These are phyloP conservation scores for Rhinella marina DNA, from an alignment of 2,797 vertebrate genomes.

Conservation along the genomic window DNA sequence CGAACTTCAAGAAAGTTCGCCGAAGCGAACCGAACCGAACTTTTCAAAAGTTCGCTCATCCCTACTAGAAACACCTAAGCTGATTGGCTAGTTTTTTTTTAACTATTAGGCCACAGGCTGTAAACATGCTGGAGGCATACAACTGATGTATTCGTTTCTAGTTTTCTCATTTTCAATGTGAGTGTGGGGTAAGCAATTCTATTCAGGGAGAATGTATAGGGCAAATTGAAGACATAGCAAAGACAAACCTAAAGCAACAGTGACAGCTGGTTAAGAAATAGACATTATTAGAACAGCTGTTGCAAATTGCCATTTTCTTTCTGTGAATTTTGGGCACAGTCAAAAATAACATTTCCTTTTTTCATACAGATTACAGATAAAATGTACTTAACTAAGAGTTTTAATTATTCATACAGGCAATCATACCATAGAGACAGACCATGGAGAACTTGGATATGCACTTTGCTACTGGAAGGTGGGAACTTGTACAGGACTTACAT, in stretches of 20 bases:
- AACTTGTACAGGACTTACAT: background rate
- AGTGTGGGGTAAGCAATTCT: constrained; percentile 16
- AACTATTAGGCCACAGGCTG: constrained; percentile 37
- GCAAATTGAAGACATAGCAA: constrained; percentile 13
- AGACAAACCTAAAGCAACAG: constrained; percentile 30
- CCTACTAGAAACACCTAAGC: no score
- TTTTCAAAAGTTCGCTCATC: no score
- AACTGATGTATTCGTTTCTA: constrained; percentile 1
- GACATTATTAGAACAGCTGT: constrained; percentile 51
- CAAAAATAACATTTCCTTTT: constrained; percentile 23
- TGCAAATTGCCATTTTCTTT: constrained; percentile 42
- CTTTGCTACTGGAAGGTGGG: background rate
- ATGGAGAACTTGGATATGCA: background rate
- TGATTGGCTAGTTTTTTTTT: constrained; percentile 28
- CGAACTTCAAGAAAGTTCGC: no score
- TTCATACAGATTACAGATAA: constrained; percentile 33
- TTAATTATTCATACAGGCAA: background rate
- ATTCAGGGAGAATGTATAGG: constrained; percentile 32
- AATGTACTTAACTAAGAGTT: background rate
- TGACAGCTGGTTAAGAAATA: constrained; percentile 44
- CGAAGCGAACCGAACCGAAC: no score
- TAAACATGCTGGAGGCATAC: background rate
- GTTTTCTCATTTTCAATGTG: constrained; percentile 4
- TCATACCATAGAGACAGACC: background rate
- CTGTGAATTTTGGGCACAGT: constrained; percentile 4